phyloP scores from a whole-genome alignment of 2,113 vertebrate species.

The Suricata suricatta region DNA sequence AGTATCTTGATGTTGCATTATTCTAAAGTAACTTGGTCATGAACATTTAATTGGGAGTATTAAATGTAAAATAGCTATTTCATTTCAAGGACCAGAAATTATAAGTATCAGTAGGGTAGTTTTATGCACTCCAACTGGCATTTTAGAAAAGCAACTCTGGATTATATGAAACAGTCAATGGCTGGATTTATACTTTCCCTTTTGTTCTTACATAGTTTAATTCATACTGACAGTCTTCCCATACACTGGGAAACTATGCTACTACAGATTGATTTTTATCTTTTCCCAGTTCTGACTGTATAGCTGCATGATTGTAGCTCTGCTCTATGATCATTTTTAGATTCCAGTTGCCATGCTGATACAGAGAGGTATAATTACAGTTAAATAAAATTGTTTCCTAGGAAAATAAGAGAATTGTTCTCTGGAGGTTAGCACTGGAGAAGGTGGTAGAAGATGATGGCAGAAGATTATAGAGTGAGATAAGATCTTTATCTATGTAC shows the following conservation, averaged over 20 bases:
- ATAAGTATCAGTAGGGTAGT: background rate
- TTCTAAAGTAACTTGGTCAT: background rate
- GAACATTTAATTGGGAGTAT: background rate
- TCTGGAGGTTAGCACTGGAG: background rate
- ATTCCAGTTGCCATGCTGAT: background rate
- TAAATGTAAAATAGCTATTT: background rate
- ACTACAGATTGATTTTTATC: background rate
- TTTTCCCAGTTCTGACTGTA: background rate
- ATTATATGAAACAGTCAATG: background rate
- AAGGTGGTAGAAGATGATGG: background rate
- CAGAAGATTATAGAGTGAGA: background rate
- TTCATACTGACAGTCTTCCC: background rate
- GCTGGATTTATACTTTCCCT: background rate
- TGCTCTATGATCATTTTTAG: slow-evolving; percentile 12
- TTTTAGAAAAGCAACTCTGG: slow-evolving; percentile 7
- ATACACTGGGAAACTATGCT: background rate
- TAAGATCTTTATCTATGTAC: background rate
- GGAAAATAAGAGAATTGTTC: background rate
- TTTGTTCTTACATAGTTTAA: background rate
- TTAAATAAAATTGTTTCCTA: slow-evolving; percentile 27
- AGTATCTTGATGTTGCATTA: slow-evolving; percentile 1
- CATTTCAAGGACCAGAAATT: background rate
- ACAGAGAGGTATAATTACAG: background rate
- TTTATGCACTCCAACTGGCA: background rate
- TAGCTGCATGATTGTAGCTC: background rate